Percentiles rank a stretch among this genome's conserved stretches.
Conservation (phyloP, 2,888 invertebrate species). For the Lithophane ornitopus region DNA sequence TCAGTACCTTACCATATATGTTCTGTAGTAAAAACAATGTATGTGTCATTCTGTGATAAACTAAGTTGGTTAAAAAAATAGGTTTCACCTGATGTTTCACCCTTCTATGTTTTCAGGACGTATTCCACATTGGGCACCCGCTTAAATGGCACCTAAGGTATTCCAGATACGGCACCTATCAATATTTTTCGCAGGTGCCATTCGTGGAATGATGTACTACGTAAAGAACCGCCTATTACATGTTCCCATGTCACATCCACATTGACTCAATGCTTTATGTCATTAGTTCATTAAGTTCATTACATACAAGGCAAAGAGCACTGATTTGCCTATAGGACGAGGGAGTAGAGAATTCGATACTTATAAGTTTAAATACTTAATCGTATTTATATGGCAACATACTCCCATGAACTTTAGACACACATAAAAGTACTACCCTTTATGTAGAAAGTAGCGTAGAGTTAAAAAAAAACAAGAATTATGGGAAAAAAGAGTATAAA, state of each 20-base stretch:
- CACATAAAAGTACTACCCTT: background rate
- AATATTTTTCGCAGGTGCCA: too few relatives aligned
- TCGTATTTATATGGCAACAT: background rate
- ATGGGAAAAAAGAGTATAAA: constrained; percentile 3
- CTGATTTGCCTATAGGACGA: background rate
- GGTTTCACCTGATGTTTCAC: too few relatives aligned
- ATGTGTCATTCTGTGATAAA: too few relatives aligned
- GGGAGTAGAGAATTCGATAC: background rate
- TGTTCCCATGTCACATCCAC: background rate
- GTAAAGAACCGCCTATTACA: constrained; percentile 6
- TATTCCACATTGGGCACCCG: too few relatives aligned
- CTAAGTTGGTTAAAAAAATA: too few relatives aligned
- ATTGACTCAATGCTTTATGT: background rate
- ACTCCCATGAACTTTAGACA: background rate
- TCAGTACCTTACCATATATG: too few relatives aligned
- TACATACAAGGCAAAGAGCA: background rate
- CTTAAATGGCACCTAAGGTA: too few relatives aligned
- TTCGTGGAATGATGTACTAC: too few relatives aligned
- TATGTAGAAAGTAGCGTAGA: background rate
- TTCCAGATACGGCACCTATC: too few relatives aligned
- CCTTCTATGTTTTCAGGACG: too few relatives aligned
- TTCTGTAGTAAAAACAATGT: too few relatives aligned
- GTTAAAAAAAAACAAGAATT: background rate
- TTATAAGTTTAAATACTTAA: background rate
- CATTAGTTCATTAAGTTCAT: constrained; percentile 4